Evolutionary conservation across 2,797 vertebrate genomes (phyloP), one percentile per base, ranked within the genome.

Genomic region (Miichthys miiuy): DNA sequence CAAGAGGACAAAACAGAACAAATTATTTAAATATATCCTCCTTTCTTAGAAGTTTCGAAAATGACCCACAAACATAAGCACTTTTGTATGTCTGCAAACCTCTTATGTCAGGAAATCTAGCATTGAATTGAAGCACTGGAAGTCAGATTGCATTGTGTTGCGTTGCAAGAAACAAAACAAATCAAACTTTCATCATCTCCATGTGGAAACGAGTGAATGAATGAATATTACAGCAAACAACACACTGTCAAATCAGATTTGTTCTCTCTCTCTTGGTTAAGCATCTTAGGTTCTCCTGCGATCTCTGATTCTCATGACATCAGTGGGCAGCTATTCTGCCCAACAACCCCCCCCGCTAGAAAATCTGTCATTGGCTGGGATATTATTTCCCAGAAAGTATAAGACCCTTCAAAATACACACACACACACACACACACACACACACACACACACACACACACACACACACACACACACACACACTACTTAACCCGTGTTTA

Each of bases 321-420:
- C 93, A 95, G 83, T 77, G 82, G 60, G 72, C 85, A 95, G 91
- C 85, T 88, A 95, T 95, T 93, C 86, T 85, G 25, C 87, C 78
- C 83, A 2, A 74, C 77, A 83, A 83, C 81, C 83, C 84, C 84
- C 61, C 72, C 78, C 30, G 3, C 67, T 23, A 82, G 72, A 93
- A 93, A 93, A 95, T 94, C 94, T 94, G 91, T 95, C 93, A 92
- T 80, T 92, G 89, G 90, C 85, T 75, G 41, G 83, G 90, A 93
- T 94, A 92, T 91, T 92, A 88, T 92, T 93, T 93, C 86, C 84
- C 85, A 90, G 85, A 87, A 62, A 86, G 84, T 70, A 79, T 72
- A 88, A 90, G 77, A 82, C 79, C 69, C 77, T 25, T 73, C 41
- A 68, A 79, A 47, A 42, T 47, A 61, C 61, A 52, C 76, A 73